These are phyloP conservation scores for Enoplosus armatus DNA, from an alignment of 2,797 vertebrate genomes.

Conservation along the genomic window DNA sequence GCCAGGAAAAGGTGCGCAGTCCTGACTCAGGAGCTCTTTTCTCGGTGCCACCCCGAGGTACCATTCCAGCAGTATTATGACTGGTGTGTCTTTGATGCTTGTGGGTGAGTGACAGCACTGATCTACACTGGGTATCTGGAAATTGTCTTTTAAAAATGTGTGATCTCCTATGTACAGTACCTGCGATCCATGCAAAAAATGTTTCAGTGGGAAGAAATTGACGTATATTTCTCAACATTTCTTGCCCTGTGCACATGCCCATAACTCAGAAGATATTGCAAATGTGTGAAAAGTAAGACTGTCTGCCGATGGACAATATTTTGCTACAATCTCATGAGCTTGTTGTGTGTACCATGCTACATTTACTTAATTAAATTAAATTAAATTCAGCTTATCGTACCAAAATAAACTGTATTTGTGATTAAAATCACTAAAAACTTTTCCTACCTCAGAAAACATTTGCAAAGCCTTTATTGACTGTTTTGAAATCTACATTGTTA, in stretches of 20 bases:
- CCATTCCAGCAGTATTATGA: slow-evolving; percentile 91
- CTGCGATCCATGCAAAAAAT: background rate
- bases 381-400: background rate
- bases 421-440: background rate
- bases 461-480: background rate
- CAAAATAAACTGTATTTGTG: background rate
- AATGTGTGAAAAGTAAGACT: background rate
- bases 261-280: background rate
- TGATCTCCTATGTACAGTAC: background rate
- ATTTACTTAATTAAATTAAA: background rate
- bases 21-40: slow-evolving; percentile 87
- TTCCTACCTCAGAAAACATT: background rate
- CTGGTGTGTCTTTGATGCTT: slow-evolving; percentile 93
- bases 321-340: background rate
- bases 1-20: slow-evolving; percentile 87
- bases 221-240: background rate
- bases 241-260: background rate
- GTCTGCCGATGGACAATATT: background rate
- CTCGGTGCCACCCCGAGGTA: slow-evolving; percentile 86
- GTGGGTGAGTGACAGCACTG: slow-evolving; percentile 87
- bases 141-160: background rate
- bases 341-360: background rate
- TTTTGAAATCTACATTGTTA: background rate
- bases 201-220: background rate
- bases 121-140: background rate